A percentile compares a stretch with the other conserved stretches of the same genome.
Evolutionary conservation across 2,888 invertebrate species (phyloP).

Genomic region (Congeria kusceri): DNA sequence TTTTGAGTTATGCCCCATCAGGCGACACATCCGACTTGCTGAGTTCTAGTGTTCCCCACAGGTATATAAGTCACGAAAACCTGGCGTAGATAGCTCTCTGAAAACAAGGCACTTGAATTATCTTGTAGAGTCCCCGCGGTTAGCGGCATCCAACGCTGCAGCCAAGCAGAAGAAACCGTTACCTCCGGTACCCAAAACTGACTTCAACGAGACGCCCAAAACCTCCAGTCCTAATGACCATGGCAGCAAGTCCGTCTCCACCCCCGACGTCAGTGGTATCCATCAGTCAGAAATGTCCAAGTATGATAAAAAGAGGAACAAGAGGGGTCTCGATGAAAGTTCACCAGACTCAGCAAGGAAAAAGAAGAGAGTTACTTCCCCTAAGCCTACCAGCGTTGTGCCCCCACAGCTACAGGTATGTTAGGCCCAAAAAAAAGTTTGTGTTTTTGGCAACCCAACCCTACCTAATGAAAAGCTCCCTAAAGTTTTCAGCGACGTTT

Average conservation of each 20-base stretch:
- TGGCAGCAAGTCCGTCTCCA: conserved; percentile 8
- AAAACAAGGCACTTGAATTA: not conserved
- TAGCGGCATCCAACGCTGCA: conserved; percentile 4
- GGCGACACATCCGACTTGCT: no score
- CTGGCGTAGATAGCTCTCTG: no score
- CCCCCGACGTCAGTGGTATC: not conserved
- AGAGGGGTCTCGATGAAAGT: conserved; percentile 15
- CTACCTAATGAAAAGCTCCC: no score
- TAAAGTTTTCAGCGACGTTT: no score
- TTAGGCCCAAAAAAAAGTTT: no score
- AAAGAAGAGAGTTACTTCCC: conserved; percentile 39
- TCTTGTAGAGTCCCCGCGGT: conserved; percentile 24
- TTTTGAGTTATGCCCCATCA: no score
- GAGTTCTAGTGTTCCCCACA: no score
- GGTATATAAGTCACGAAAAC: no score
- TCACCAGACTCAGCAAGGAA: conserved; percentile 31
- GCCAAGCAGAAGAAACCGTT: conserved; percentile 41
- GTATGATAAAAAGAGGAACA: conserved; percentile 20
- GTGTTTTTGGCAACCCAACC: no score
- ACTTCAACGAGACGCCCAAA: conserved; percentile 40
- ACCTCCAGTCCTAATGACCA: conserved; percentile 1
- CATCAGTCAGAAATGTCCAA: not conserved
- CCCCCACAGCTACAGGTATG: conserved; percentile 49
- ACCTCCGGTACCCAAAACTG: conserved; percentile 37
- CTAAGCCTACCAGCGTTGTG: conserved; percentile 26